A percentile compares a stretch with the other conserved stretches of the same genome.
Conservation (phyloP, 2,888 invertebrate species). For the Callosobruchus maculatus region DNA sequence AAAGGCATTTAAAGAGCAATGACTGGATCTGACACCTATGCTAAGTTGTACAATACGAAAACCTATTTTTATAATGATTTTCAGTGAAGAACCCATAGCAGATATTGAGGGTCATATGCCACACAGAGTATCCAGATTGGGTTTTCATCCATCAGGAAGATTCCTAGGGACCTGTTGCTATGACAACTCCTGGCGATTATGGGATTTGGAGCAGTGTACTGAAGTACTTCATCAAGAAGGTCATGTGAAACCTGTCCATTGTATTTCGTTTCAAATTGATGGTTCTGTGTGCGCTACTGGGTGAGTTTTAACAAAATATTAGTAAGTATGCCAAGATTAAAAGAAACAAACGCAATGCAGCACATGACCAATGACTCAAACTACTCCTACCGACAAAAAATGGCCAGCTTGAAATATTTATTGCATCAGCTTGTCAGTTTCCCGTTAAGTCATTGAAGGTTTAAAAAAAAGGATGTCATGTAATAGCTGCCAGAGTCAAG, state of each 20-base stretch:
- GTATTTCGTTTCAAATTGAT: conserved; percentile 88
- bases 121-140: conserved; percentile 83
- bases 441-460: too few species aligned
- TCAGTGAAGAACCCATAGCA: conserved; percentile 82
- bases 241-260: conserved; percentile 92
- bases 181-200: conserved; percentile 95
- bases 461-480: too few species aligned
- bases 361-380: too few species aligned
- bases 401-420: too few species aligned
- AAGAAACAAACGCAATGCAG: too few species aligned
- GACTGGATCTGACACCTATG: too few species aligned
- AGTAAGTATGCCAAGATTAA: too few species aligned
- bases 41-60: neutral
- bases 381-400: too few species aligned
- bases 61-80: conserved; percentile 3
- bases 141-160: conserved; percentile 94
- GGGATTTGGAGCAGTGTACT: conserved; percentile 88
- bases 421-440: too few species aligned
- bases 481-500: too few species aligned
- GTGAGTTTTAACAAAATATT: conserved; percentile 48
- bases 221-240: conserved; percentile 99
- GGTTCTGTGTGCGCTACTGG: conserved; percentile 91
- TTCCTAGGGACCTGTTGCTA: conserved; percentile 94
- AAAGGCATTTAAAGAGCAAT: too few species aligned
- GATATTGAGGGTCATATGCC: conserved; percentile 90